Evolutionary conservation across 1,140 invertebrate species (phyloP).

Genomic region (Drosophila pachea): DNA sequence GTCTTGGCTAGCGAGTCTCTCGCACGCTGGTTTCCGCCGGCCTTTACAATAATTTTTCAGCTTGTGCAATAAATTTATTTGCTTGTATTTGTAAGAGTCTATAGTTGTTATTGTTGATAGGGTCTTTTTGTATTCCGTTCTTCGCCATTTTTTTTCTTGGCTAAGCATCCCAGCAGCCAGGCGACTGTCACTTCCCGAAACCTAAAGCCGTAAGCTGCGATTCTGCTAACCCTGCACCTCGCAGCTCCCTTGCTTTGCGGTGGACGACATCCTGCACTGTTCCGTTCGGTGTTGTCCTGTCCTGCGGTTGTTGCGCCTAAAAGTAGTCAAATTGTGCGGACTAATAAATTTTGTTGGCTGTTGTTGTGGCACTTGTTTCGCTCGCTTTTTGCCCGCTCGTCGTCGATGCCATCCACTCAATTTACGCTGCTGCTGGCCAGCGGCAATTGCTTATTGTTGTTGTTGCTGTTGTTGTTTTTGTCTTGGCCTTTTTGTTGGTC

Average conservation of each 20-base stretch:
- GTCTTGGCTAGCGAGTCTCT: conserved; percentile 27
- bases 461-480: conserved; percentile 55
- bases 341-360: conserved; percentile 74
- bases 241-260: background rate
- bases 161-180: conserved; percentile 57
- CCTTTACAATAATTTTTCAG: conserved; percentile 71
- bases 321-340: conserved; percentile 76
- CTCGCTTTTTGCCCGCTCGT: conserved; percentile 31
- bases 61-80: conserved; percentile 73
- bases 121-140: conserved; percentile 28
- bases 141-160: conserved; percentile 34
- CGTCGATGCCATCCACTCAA: conserved; percentile 49
- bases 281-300: conserved; percentile 16
- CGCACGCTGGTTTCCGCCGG: conserved; percentile 15
- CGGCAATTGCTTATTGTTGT: conserved; percentile 54
- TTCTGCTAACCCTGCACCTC: too few species aligned
- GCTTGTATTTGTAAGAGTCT: conserved; percentile 55
- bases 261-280: conserved; percentile 11
- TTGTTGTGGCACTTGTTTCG: conserved; percentile 70
- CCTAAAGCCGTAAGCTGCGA: conserved; percentile 36
- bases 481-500: conserved; percentile 30
- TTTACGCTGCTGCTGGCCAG: conserved; percentile 60
- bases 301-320: conserved; percentile 75
- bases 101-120: conserved; percentile 29
- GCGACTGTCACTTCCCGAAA: conserved; percentile 51